Evolutionary conservation across 2,113 vertebrate species (phyloP).

Genomic region (Cottus gobio): DNA sequence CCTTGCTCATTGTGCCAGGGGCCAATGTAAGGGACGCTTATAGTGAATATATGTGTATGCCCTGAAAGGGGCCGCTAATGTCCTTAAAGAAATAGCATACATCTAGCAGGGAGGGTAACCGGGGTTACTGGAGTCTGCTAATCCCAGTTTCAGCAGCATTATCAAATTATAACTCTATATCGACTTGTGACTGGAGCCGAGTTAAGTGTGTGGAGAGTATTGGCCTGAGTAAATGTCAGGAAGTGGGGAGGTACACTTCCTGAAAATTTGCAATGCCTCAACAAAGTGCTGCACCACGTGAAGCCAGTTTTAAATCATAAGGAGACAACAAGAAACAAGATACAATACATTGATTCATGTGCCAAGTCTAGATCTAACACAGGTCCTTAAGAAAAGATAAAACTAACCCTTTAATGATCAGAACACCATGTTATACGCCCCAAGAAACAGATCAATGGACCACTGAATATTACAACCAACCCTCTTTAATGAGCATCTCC

Average conservation of each 20-base stretch:
- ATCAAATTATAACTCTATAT: slow-evolving; percentile 24
- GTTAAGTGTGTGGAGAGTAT: slow-evolving; percentile 12
- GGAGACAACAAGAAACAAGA: background rate
- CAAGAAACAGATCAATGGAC: slow-evolving; percentile 20
- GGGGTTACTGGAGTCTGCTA: background rate
- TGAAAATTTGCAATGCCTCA: slow-evolving; percentile 18
- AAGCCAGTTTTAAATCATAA: background rate
- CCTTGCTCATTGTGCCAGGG: slow-evolving; percentile 18
- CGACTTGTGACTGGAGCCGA: slow-evolving; percentile 3
- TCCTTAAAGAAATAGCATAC: background rate
- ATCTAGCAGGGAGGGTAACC: background rate
- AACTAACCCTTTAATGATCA: background rate
- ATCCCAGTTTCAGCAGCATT: background rate
- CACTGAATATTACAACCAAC: background rate
- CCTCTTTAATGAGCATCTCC: slow-evolving; percentile 1
- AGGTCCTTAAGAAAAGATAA: background rate
- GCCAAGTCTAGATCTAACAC: background rate
- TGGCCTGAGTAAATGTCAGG: slow-evolving; percentile 31
- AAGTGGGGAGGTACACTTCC: slow-evolving; percentile 31
- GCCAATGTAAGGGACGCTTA: background rate
- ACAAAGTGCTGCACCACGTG: slow-evolving; percentile 10
- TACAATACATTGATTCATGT: background rate
- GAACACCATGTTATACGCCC: background rate
- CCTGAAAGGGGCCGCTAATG: slow-evolving; percentile 4
- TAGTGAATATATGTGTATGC: slow-evolving; percentile 7